These are phyloP conservation scores for Gambusia affinis DNA, from an alignment of 2,113 vertebrate species.

Conservation along the genomic window DNA sequence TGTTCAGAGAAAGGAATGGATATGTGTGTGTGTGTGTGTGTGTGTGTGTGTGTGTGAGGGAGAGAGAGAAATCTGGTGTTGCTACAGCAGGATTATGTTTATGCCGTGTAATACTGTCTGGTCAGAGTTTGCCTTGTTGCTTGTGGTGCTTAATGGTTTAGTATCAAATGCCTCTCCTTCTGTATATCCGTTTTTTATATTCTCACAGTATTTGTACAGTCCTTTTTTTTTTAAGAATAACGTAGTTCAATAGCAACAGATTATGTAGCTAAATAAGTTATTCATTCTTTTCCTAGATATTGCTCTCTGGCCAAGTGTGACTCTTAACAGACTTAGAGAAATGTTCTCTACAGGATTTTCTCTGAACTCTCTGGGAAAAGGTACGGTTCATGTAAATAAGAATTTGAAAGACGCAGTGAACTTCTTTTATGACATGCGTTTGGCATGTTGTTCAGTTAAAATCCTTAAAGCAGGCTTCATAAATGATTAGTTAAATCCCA, in stretches of 20 bases:
- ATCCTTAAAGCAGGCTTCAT: background rate
- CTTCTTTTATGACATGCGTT: background rate
- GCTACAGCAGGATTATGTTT: conserved; percentile 7
- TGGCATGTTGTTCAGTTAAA: background rate
- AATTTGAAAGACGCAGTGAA: background rate
- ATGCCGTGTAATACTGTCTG: background rate
- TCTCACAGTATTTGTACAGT: background rate
- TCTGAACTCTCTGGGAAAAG: background rate
- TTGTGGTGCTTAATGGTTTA: background rate
- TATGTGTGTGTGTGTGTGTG: background rate
- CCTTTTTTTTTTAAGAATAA: background rate
- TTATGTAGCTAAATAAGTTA: background rate
- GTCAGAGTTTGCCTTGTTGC: background rate
- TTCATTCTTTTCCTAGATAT: background rate
- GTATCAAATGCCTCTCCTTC: background rate
- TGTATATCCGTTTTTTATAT: background rate
- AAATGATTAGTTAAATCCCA: background rate
- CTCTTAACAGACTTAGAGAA: background rate
- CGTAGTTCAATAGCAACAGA: background rate
- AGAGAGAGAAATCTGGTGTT: background rate
- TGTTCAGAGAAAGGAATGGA: background rate
- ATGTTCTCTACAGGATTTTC: background rate
- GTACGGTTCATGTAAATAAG: background rate
- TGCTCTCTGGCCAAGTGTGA: background rate
- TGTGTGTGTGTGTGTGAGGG: background rate